Base-by-base conservation (phyloP, 2,113 vertebrate genomes). In the Nothocercus julius region DNA sequence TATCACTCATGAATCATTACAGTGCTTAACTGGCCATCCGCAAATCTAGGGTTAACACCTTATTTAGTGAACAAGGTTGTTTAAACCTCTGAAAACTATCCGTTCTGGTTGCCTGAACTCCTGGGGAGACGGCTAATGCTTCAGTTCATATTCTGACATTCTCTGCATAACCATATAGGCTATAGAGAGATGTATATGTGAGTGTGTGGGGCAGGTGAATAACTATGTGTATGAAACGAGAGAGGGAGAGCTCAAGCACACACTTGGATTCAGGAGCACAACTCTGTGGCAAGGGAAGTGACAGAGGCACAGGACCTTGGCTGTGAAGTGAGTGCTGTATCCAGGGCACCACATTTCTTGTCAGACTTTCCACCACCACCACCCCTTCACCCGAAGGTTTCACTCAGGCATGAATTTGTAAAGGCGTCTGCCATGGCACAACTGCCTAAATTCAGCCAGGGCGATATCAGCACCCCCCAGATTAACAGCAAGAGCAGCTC, bases 1-100 rank as follows among this genome's bases (percentile, higher is more conserved):
- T 19, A 58, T 91, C 53, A 56, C 22, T 75, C 81, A 38, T 53
- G 61, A 96, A 72, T 79, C 90, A 92, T 89, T 90, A 92, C 21
- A 19, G 42, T 90, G 56, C 51, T 90, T 90, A 97, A 95, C 67
- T 93, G 91, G 83, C 90, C 86, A 89, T 72, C 92, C n/a, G 25
- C 62, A 90, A 90, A 86, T 68, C 88, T 86, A 90, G 83, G 87
- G 81, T 94, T 90, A 96, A 84, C 64, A 84, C 66, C 66, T 90
- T 64, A 64, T 54, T 92, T 84, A 94, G 90, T 72, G 76, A 97
- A 81, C 73, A 70, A 88, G 69, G 38, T 86, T 82, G 61, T 82
- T 93, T 74, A 87, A 94, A 34, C 47, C 81, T 87, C 77, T 82
- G 53, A 87, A 72, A 79, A 89, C 86, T 72, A 93, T 76, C 92